Evolutionary conservation across 2,113 vertebrate species (phyloP), one percentile per base, ranked within the genome.

Genomic region (Eptatretus burgeri): DNA sequence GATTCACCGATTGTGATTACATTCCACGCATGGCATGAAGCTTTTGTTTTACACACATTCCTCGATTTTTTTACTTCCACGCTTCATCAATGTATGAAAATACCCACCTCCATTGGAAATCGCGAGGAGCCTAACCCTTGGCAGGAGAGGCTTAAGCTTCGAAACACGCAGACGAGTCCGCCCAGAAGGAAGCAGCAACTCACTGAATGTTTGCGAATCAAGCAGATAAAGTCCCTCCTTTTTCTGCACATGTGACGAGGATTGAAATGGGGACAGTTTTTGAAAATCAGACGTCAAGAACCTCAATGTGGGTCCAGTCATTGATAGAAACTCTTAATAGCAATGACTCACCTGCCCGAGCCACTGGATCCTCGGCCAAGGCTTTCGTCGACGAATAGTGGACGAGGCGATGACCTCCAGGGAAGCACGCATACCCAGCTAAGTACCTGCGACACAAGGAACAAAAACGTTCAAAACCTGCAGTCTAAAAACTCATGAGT

Each of bases 191-290:
- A 98, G 69, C 67, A 83, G 80, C 71, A 98, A 81, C 76, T 95
- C 83, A 70, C 79, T 81, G 71, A 96, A 74, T 14, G 68, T 75
- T 68, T 73, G 84, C 72, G 80, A 78, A 78, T 86, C 84, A 66
- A 86, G 67, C 66, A 96, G 76, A 70, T 81, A 95, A 67, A 89
- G 68, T 5, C 77, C 75, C 72, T 95, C 87, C 70, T 82, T 89
- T 73, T 91, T 82, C 88, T 96, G 65, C 51, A 41, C 27, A n/a
- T n/a, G 27, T 41, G 27, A 41, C 27, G 7, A 5, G 27, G 27
- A 7, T 41, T 7, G 7, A 41, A 41, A 41, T 41, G 7, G 27
- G 27, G 7, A 7, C 27, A 41, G 27, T 5, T 41, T 41, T 41
- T 41, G 27, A 41, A 41, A 41, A 41, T 41, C 27, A 41, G 27